These are phyloP conservation scores for Psilopsiagon aymara DNA, from an alignment of 2,113 vertebrate genomes.

Conservation along the genomic window DNA sequence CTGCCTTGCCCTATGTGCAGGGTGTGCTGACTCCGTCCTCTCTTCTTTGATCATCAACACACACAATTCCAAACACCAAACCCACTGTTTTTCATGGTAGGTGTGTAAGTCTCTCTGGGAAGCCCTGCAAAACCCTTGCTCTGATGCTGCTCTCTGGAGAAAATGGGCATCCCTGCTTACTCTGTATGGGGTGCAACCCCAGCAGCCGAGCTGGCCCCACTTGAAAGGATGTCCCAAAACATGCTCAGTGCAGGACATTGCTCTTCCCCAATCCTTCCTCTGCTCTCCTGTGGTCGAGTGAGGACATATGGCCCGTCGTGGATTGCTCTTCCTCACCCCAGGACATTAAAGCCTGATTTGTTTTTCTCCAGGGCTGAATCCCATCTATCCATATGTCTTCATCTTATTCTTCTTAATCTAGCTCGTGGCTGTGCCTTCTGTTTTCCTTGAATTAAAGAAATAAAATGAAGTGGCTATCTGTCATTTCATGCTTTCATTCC, in stretches of 20 bases:
- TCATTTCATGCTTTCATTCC: constrained; percentile 30
- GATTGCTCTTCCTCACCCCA: constrained; percentile 40
- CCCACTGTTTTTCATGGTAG: background rate
- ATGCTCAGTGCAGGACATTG: background rate
- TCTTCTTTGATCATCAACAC: background rate
- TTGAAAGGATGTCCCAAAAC: background rate
- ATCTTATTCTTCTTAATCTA: constrained; percentile 59
- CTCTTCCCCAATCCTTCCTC: background rate
- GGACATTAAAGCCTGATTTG: constrained; percentile 35
- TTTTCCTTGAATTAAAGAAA: constrained; percentile 55
- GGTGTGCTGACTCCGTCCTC: rapidly evolving
- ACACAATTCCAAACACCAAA: background rate
- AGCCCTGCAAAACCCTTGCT: background rate
- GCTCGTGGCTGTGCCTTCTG: constrained; percentile 66
- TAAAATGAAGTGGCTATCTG: constrained; percentile 48
- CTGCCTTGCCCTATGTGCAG: rapidly evolving
- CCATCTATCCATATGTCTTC: constrained; percentile 56
- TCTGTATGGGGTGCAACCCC: background rate
- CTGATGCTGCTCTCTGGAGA: background rate
- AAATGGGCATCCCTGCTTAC: rapidly evolving
- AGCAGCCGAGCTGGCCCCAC: background rate
- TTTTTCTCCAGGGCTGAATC: constrained; percentile 47
- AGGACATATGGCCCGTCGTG: background rate
- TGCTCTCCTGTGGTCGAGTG: background rate
- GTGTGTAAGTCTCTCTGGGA: background rate